These are phyloP conservation scores for Sebastes kiyomatsui DNA, from an alignment of 2,797 vertebrate species.

Conservation along the genomic window DNA sequence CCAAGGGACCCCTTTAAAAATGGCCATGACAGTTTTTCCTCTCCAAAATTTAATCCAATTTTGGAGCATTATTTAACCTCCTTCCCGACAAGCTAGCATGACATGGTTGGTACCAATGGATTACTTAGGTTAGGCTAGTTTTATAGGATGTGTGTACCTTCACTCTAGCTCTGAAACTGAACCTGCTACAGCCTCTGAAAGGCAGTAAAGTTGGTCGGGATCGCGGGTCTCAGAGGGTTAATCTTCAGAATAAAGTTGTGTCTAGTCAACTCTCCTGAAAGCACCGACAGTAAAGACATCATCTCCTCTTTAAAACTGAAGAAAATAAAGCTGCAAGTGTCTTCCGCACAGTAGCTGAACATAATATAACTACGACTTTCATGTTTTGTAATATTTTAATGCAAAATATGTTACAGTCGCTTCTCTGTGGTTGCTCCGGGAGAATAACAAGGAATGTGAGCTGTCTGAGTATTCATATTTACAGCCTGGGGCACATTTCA, in stretches of 20 bases:
- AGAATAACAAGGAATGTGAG: background rate
- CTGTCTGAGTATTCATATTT: slow-evolving; percentile 2
- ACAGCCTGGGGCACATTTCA: slow-evolving; percentile 4
- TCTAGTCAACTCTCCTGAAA: slow-evolving; percentile 33
- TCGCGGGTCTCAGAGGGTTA: background rate
- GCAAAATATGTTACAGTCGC: background rate
- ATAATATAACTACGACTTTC: background rate
- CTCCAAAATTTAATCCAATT: too few species aligned
- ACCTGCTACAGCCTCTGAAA: too few species aligned
- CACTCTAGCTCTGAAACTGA: too few species aligned
- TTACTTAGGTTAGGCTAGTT: too few species aligned
- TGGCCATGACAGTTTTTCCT: too few species aligned
- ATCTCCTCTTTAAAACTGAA: slow-evolving; percentile 21
- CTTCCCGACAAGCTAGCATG: too few species aligned
- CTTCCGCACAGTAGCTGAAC: background rate
- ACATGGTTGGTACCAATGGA: too few species aligned
- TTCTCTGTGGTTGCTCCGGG: background rate
- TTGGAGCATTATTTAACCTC: too few species aligned
- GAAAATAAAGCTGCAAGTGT: slow-evolving; percentile 16
- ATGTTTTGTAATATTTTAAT: background rate
- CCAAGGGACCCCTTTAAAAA: too few species aligned
- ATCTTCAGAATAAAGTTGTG: slow-evolving; percentile 33
- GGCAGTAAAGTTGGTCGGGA: too few species aligned
- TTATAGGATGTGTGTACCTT: too few species aligned
- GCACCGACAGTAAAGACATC: slow-evolving; percentile 7